Base-by-base conservation (phyloP, 64 coral and sea anemone genomes). In the Orbicella faveolata region DNA sequence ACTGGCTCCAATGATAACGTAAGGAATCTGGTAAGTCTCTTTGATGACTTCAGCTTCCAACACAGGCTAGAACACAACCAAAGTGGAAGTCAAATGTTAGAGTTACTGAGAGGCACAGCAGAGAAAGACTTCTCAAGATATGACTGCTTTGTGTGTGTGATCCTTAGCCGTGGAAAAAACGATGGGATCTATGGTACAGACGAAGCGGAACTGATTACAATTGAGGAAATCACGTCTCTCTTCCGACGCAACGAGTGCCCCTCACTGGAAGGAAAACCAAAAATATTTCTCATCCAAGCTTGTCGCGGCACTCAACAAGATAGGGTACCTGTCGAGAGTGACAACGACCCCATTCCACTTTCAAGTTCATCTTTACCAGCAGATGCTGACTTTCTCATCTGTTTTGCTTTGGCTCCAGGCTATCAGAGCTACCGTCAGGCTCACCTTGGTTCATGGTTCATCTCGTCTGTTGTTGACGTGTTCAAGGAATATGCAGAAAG, bases 221-320 rank as follows among this genome's bases (percentile, higher is more conserved):
- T 91, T 18, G 93, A 95, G 48, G 77, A 77, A 8, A 77, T 95
- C 16, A 95, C 93, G 3, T 79, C 75, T 3, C 34, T 73, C n/a
- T 95, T 95, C 33, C 82, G 93, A 2, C 83, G 93, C 4, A 74
- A 68, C 61, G 75, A 75, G 23, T 95, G 93, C 25, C 89, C 93
- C 15, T 83, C 93, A 0, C 75, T 95, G 9, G 67, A 76, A 53
- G 88, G 81, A 33, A 95, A 95, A 90, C 93, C 93, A 9, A 95
- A 95, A 37, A 51, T 95, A 74, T 95, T 95, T 34, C 65, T 95
- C 17, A 87, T 95, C 23, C 93, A 95, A 72, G 93, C 93, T 68
- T 95, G 93, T 34, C 66, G 93, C 25, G 93, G 93, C 13, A 75
- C 52, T 26, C 54, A 68, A 52, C 52, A 90, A 82, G 93, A 95